These are phyloP conservation scores for Ladona fulva DNA, from an alignment of 1,140 invertebrate species.

Conservation along the genomic window DNA sequence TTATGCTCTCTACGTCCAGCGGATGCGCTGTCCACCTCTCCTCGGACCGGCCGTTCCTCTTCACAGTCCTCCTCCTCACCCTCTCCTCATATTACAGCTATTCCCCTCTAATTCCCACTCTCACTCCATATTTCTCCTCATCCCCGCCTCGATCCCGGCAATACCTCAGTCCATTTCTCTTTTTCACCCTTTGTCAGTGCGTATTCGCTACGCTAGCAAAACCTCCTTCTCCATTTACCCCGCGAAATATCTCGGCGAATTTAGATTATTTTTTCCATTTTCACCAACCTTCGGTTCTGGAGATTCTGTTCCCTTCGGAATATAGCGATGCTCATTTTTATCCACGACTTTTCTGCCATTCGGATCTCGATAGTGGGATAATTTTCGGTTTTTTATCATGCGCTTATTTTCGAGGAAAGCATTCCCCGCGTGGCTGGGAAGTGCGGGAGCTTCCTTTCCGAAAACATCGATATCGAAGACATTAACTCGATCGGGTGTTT, in stretches of 20 bases:
- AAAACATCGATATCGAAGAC: too few species aligned
- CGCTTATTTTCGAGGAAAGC: too few species aligned
- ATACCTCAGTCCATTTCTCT: too few species aligned
- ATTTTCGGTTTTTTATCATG: too few species aligned
- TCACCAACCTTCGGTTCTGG: neutral
- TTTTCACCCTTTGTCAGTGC: too few species aligned
- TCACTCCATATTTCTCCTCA: neutral
- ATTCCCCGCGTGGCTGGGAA: too few species aligned
- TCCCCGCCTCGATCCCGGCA: neutral
- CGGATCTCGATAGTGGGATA: neutral
- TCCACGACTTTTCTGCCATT: neutral
- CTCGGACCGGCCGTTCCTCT: neutral
- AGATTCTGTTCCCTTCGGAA: neutral
- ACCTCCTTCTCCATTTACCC: neutral
- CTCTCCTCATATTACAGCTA: neutral
- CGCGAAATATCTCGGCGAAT: neutral
- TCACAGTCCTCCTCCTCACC: neutral
- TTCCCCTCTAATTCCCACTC: neutral
- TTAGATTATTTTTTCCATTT: neutral
- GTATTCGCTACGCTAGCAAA: too few species aligned
- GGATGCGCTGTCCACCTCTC: neutral
- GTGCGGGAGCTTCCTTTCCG: too few species aligned
- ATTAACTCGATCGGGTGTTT: too few species aligned
- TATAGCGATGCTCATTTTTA: neutral
- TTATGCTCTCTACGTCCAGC: neutral